These are phyloP conservation scores for Coryphaenoides rupestris DNA, from an alignment of 2,113 vertebrate species.

Conservation along the genomic window DNA sequence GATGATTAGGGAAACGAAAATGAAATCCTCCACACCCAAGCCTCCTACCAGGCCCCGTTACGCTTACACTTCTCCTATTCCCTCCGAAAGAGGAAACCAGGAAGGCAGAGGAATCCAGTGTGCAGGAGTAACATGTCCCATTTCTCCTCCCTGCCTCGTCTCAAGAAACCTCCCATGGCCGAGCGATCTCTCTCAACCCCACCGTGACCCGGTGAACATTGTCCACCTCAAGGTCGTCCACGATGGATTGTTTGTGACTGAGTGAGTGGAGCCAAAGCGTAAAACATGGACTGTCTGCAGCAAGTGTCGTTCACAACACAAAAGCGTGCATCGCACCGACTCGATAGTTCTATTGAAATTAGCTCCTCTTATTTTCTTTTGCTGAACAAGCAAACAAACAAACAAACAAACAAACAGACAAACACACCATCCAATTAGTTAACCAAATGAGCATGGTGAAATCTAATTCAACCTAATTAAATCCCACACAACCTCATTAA, in stretches of 20 bases:
- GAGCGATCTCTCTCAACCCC: no score
- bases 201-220: no score
- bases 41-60: slow-evolving; percentile 35
- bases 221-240: no score
- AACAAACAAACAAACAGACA: no score
- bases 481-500: slow-evolving; percentile 17
- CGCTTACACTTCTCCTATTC: slow-evolving; percentile 68
- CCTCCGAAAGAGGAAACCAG: slow-evolving; percentile 50
- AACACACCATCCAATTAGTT: slow-evolving; percentile 40
- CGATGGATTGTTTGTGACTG: no score
- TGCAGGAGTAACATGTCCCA: not conserved
- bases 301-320: no score
- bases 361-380: no score
- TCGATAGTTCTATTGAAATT: no score
- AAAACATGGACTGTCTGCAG: no score
- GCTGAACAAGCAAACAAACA: not conserved
- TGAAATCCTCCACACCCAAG: slow-evolving; percentile 46
- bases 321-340: no score
- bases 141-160: slow-evolving; percentile 18
- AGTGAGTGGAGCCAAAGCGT: no score
- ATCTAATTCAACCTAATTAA: slow-evolving; percentile 53
- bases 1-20: slow-evolving; percentile 65
- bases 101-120: not conserved
- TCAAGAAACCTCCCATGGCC: not conserved
- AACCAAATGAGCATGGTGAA: slow-evolving; percentile 48